phyloP scores from a whole-genome alignment of 2,113 vertebrate species.

The Sakesphorus luctuosus region DNA sequence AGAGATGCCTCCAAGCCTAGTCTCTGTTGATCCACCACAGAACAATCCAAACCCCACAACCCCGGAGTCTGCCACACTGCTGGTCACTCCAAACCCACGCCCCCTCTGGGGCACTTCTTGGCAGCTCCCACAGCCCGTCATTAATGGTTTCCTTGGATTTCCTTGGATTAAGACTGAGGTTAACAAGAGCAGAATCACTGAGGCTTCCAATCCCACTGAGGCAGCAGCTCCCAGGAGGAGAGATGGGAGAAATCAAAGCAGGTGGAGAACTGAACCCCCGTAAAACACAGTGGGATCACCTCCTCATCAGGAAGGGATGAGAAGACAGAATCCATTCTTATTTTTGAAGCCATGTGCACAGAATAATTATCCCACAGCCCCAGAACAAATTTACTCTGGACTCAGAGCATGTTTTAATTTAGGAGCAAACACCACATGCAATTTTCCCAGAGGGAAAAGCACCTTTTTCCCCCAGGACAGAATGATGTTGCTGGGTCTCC shows the following conservation, averaged over 20 bases:
- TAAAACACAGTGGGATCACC: not conserved
- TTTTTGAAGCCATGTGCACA: not conserved
- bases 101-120: not conserved
- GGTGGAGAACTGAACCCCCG: not conserved
- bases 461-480: not conserved
- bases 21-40: not conserved
- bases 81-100: not conserved
- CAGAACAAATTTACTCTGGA: not conserved
- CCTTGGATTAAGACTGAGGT: not conserved
- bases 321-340: not conserved
- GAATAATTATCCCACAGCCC: not conserved
- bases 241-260: not conserved
- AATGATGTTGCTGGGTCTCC: not conserved
- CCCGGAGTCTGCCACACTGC: not conserved
- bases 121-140: not conserved
- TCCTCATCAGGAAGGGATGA: not conserved
- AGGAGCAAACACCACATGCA: not conserved
- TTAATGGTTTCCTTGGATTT: not conserved
- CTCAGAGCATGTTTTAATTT: not conserved
- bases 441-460: not conserved
- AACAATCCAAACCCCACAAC: not conserved
- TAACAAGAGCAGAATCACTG: not conserved
- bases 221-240: not conserved
- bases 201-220: not conserved
- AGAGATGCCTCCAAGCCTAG: not conserved